A percentile compares a stretch with the other conserved stretches of the same genome.
phyloP scores from a whole-genome alignment of 2,113 vertebrate species.

The Australoheros scitulus region DNA sequence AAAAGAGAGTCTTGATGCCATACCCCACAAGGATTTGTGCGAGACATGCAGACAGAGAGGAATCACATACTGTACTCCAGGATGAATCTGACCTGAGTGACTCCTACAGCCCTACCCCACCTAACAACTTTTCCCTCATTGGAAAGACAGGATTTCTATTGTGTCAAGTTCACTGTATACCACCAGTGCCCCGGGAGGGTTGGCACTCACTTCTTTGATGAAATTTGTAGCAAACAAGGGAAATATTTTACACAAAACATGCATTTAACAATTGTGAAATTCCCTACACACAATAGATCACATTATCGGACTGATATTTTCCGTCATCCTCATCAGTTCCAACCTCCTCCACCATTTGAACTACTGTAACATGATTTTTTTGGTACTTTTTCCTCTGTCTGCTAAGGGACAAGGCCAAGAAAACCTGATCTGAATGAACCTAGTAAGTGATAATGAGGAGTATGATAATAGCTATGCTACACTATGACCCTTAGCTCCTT shows the following conservation, averaged over 20 bases:
- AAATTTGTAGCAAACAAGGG: neutral
- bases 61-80: slow-evolving; percentile 28
- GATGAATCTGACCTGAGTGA: slow-evolving; percentile 48
- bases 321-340: neutral
- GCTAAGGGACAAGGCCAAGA: slow-evolving; percentile 12
- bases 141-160: neutral
- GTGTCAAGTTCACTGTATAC: neutral
- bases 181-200: neutral
- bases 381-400: neutral
- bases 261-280: neutral
- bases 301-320: neutral
- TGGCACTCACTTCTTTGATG: neutral
- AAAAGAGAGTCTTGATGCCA: slow-evolving; percentile 70
- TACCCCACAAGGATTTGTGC: slow-evolving; percentile 54
- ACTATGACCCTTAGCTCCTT: slow-evolving; percentile 51
- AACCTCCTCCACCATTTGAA: neutral
- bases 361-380: neutral
- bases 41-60: slow-evolving; percentile 39
- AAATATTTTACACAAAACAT: slow-evolving; percentile 4
- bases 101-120: neutral
- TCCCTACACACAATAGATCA: neutral
- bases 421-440: slow-evolving; percentile 26
- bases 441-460: slow-evolving; percentile 44
- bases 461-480: slow-evolving; percentile 55
- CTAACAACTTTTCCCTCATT: neutral